Evolutionary conservation across 2,113 vertebrate species (phyloP).

Genomic region (Solenodon paradoxus): DNA sequence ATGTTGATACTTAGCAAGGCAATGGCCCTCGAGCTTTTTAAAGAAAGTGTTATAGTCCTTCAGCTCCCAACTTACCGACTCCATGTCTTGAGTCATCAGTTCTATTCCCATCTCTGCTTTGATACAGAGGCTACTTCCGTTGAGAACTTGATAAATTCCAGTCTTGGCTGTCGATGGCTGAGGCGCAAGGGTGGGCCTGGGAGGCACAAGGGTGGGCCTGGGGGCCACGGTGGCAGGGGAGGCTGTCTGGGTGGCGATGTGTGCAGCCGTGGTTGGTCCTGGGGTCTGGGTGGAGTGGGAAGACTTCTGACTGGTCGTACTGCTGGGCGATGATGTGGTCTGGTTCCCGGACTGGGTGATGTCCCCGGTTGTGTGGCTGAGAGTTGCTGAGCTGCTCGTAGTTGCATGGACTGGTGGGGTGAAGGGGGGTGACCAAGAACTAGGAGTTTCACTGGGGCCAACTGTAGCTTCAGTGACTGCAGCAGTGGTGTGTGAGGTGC

Average conservation of each 20-base stretch:
- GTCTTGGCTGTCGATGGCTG: conserved; percentile 62
- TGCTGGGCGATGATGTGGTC: background rate
- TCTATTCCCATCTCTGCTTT: conserved; percentile 85
- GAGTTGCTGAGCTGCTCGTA: background rate
- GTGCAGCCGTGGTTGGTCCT: background rate
- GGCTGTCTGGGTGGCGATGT: background rate
- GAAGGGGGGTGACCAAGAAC: background rate
- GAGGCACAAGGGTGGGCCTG: conserved; percentile 41
- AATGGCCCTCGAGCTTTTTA: background rate
- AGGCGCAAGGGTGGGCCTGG: conserved; percentile 33
- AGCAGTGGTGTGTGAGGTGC: background rate
- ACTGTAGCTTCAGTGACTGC: background rate
- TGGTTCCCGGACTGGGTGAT: background rate
- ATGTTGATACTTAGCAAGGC: background rate
- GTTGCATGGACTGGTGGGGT: background rate
- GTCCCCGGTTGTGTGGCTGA: background rate
- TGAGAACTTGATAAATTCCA: conserved; percentile 81
- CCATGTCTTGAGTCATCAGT: conserved; percentile 76
- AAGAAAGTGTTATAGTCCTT: background rate
- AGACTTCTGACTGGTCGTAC: background rate
- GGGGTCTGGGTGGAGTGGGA: accelerated
- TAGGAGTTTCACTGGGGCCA: background rate
- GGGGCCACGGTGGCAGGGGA: background rate
- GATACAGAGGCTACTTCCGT: conserved; percentile 82
- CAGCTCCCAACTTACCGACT: conserved; percentile 74